A percentile compares a stretch with the other conserved stretches of the same genome.
phyloP scores from a whole-genome alignment of 2,113 vertebrate species.

The Willisornis vidua region DNA sequence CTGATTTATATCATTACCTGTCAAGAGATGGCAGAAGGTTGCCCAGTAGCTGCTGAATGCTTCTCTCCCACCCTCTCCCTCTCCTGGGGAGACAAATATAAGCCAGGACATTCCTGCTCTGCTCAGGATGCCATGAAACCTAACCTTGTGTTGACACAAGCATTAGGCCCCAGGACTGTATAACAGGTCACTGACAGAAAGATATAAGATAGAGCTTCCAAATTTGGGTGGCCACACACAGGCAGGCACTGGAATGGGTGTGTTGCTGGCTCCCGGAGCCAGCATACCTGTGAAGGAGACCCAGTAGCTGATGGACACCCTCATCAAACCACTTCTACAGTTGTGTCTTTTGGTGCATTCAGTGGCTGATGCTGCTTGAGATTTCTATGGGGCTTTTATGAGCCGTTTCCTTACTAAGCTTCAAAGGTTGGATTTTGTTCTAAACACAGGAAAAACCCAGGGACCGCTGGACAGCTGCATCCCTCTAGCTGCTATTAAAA shows the following conservation, averaged over 20 bases:
- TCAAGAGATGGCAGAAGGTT: slow-evolving; percentile 63
- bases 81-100: slow-evolving; percentile 50
- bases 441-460: background rate
- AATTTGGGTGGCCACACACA: slow-evolving; percentile 67
- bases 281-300: background rate
- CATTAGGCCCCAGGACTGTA: slow-evolving; percentile 62
- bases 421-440: background rate
- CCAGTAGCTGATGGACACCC: background rate
- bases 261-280: background rate
- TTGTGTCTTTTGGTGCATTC: background rate
- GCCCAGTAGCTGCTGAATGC: slow-evolving; percentile 55
- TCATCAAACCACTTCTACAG: background rate
- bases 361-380: background rate
- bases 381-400: background rate
- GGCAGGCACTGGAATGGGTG: background rate
- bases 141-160: slow-evolving; percentile 74
- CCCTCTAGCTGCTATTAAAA: background rate
- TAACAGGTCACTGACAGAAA: slow-evolving; percentile 70
- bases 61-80: slow-evolving; percentile 10
- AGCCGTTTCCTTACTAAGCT: background rate
- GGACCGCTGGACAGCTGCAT: background rate
- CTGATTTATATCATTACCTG: slow-evolving; percentile 67
- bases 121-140: slow-evolving; percentile 65
- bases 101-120: slow-evolving; percentile 60
- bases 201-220: slow-evolving; percentile 60